Conservation (phyloP, 35 echinoderm and acorn worm genomes). For the Acanthaster planci region DNA sequence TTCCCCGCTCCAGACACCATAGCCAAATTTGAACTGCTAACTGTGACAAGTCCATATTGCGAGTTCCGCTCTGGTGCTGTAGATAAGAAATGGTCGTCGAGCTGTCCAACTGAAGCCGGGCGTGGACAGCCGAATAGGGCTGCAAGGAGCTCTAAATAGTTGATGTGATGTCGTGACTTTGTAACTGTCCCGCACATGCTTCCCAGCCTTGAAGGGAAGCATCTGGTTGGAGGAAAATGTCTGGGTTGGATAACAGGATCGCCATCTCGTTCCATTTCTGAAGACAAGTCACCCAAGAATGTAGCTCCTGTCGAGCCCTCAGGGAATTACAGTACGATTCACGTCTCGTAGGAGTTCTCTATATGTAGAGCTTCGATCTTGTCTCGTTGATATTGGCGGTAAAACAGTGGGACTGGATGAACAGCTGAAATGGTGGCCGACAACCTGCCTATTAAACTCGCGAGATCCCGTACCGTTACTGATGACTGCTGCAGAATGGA, state of each 20-base stretch:
- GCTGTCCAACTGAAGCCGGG: constrained; percentile 47
- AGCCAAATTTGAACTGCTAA: background rate
- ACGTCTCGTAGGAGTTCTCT: constrained; percentile 5
- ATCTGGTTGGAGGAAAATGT: background rate
- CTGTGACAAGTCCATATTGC: constrained; percentile 5
- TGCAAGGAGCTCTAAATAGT: too few species aligned
- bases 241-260: background rate
- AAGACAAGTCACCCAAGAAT: background rate
- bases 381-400: background rate
- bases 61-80: constrained; percentile 54
- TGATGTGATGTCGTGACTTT: background rate
- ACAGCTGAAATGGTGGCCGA: background rate
- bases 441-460: background rate
- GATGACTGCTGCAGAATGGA: background rate
- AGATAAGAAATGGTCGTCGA: constrained; percentile 64
- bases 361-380: background rate
- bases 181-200: background rate
- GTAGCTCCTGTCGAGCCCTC: background rate
- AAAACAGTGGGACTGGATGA: background rate
- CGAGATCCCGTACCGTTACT: background rate
- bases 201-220: background rate
- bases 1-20: constrained; percentile 12
- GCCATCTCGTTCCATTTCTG: background rate
- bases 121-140: constrained; percentile 7
- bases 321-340: background rate